Evolutionary conservation across 23 tunicate species (phyloP).

Genomic region (Styela clava): DNA sequence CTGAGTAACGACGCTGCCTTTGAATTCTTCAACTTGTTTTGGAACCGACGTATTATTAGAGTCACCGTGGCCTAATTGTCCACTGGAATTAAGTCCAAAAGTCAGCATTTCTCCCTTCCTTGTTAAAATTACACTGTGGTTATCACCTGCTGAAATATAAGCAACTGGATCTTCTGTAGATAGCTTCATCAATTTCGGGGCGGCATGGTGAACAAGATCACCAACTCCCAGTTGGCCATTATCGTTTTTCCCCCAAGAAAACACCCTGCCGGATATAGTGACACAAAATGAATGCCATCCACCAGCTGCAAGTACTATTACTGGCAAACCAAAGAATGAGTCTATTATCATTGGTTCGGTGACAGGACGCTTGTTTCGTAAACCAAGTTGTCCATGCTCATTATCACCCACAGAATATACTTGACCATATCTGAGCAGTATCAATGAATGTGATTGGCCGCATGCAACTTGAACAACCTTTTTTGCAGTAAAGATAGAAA

Average conservation of each 20-base stretch:
- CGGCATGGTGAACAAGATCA: constrained; percentile 22
- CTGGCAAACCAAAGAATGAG: constrained; percentile 58
- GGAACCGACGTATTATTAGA: constrained; percentile 23
- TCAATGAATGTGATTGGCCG: constrained; percentile 64
- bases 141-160: constrained; percentile 60
- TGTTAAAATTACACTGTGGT: constrained; percentile 68
- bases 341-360: constrained; percentile 6
- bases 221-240: constrained; percentile 89
- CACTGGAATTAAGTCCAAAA: constrained; percentile 67
- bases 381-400: constrained; percentile 80
- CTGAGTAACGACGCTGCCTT: constrained; percentile 73
- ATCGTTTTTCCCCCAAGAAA: constrained; percentile 95
- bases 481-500: constrained; percentile 19
- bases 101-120: constrained; percentile 66
- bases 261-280: constrained; percentile 68
- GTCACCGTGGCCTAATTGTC: constrained; percentile 84
- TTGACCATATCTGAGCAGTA: constrained; percentile 49
- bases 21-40: constrained; percentile 63
- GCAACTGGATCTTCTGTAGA: not conserved
- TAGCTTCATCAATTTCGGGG: not conserved
- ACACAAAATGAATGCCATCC: constrained; percentile 73
- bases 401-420: constrained; percentile 63
- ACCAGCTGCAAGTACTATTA: constrained; percentile 61
- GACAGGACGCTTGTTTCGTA: constrained; percentile 5
- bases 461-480: constrained; percentile 62